Percentiles rank a stretch among this genome's conserved stretches.
Evolutionary conservation across 2,888 invertebrate genomes (phyloP).

Genomic region (Eurytoma californica): DNA sequence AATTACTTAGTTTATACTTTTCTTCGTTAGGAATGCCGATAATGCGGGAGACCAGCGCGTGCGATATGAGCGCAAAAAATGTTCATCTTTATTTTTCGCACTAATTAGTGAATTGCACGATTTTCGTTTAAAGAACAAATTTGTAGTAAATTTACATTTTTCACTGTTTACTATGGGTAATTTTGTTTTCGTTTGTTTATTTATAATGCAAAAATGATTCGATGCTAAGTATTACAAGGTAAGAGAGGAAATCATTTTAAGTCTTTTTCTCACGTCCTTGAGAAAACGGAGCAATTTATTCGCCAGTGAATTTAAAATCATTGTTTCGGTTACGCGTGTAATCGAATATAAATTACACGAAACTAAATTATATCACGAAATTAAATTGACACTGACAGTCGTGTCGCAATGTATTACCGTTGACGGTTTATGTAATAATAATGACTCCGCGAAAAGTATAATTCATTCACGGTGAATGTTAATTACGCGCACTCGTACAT

Average conservation of each 20-base stretch:
- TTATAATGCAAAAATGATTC: background rate
- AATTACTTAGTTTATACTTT: background rate
- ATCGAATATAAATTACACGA: background rate
- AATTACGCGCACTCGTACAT: background rate
- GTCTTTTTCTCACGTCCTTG: conserved; percentile 19
- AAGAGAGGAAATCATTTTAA: background rate
- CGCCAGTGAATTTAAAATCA: background rate
- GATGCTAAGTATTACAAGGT: conserved; percentile 37
- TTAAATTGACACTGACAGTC: background rate
- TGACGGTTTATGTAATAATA: conserved; percentile 19
- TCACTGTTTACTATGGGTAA: background rate
- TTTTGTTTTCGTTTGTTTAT: background rate
- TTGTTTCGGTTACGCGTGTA: background rate
- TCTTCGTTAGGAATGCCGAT: background rate
- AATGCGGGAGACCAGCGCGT: too few species aligned
- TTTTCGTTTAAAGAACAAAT: too few species aligned
- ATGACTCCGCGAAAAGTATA: background rate
- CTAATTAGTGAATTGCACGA: too few species aligned
- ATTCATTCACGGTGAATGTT: conserved; percentile 29
- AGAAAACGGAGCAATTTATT: background rate
- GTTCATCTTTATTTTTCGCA: too few species aligned
- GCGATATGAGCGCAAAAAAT: too few species aligned
- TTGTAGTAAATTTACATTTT: background rate
- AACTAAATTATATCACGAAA: background rate
- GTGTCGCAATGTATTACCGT: background rate